Percentiles rank a stretch among this genome's conserved stretches.
phyloP scores from a whole-genome alignment of 1,140 invertebrate species.

The Solenopsis fugax region DNA sequence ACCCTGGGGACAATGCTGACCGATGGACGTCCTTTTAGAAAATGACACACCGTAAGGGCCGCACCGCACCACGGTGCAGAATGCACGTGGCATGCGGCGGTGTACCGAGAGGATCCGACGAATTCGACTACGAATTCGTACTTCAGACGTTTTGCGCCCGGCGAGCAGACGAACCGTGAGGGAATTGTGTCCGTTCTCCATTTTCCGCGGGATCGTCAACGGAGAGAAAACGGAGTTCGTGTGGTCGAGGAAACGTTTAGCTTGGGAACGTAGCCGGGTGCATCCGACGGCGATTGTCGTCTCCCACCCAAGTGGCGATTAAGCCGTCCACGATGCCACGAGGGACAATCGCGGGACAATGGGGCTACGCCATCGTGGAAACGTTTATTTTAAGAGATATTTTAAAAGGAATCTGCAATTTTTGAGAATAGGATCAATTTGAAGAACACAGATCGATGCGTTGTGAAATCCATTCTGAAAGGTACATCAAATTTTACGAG shows the following conservation, averaged over 20 bases:
- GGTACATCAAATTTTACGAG: neutral
- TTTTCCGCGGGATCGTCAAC: conserved; percentile 45
- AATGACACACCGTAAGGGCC: conserved; percentile 66
- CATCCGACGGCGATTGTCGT: conserved; percentile 53
- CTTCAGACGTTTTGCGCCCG: conserved; percentile 44
- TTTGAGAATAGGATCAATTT: neutral
- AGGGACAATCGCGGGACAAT: conserved; percentile 26
- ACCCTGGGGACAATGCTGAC: conserved; percentile 68
- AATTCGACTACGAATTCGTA: conserved; percentile 36
- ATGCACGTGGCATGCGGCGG: conserved; percentile 48
- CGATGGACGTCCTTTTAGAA: conserved; percentile 71
- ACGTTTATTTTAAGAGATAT: conserved; percentile 12
- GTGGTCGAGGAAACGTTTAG: conserved; percentile 51
- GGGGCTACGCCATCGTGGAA: neutral
- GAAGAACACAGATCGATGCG: neutral
- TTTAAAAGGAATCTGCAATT: conserved; percentile 7
- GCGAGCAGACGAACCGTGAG: conserved; percentile 29
- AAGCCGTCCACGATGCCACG: conserved; percentile 49
- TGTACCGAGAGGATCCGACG: conserved; percentile 36
- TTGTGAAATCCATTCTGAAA: neutral
- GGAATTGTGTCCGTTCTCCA: conserved; percentile 43
- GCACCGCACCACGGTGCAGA: conserved; percentile 22
- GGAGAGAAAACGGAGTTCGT: conserved; percentile 47
- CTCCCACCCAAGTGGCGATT: conserved; percentile 41
- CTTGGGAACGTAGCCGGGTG: conserved; percentile 53